Conservation (phyloP, 1,140 invertebrate genomes). For the Oedothorax gibbosus region DNA sequence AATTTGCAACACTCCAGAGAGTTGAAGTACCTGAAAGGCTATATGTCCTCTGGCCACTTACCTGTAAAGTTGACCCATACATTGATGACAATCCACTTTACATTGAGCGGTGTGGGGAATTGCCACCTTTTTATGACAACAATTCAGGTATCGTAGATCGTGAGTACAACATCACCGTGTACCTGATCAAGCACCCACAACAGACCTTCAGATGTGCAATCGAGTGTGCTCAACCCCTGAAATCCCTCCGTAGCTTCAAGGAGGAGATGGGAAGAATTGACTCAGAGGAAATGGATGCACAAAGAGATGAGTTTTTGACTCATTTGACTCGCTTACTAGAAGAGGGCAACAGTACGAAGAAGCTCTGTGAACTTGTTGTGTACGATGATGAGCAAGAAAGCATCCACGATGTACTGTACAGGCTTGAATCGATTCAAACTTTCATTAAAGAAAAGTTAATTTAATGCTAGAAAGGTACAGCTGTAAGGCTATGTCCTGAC, state of each 20-base stretch:
- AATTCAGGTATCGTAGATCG: neutral
- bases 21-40: conserved; percentile 10
- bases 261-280: neutral
- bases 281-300: neutral
- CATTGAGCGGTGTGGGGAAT: conserved; percentile 9
- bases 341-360: neutral
- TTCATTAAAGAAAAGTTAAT: neutral
- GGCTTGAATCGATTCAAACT: neutral
- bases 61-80: conserved; percentile 9
- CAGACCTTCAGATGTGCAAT: neutral
- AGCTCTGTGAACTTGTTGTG: conserved; percentile 16
- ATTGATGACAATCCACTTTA: neutral
- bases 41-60: conserved; percentile 12
- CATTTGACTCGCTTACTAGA: neutral
- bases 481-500: neutral
- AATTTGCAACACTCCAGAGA: neutral
- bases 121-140: neutral
- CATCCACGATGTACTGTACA: neutral
- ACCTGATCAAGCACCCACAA: neutral
- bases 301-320: conserved; percentile 12
- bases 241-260: conserved; percentile 16
- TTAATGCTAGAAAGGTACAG: neutral
- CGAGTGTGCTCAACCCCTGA: conserved; percentile 42
- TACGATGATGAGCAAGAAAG: neutral
- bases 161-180: conserved; percentile 23